These are phyloP conservation scores for Acronicta alni DNA, from an alignment of 2,888 invertebrate genomes.

Conservation along the genomic window DNA sequence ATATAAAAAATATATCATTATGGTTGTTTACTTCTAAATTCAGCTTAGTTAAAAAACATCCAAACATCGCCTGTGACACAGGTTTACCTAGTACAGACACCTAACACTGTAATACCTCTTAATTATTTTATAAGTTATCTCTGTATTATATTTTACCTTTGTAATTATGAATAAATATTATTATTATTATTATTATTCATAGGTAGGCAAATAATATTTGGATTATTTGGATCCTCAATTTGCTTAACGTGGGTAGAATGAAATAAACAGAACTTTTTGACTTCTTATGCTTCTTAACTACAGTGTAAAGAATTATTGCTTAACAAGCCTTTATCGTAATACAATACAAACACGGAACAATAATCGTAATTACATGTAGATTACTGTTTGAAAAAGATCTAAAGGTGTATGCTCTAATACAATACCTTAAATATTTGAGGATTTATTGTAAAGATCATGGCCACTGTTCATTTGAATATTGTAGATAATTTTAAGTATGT, in stretches of 20 bases:
- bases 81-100: too few species aligned
- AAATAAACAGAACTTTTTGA: not conserved
- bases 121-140: too few species aligned
- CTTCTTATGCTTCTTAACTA: not conserved
- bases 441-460: slow-evolving; percentile 27
- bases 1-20: slow-evolving; percentile 9
- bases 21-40: slow-evolving; percentile 32
- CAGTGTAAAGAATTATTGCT: not conserved
- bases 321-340: not conserved
- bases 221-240: not conserved
- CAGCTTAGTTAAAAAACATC: not conserved
- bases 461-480: not conserved
- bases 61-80: too few species aligned
- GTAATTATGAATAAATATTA: too few species aligned
- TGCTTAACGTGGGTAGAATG: not conserved
- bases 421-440: slow-evolving; percentile 31
- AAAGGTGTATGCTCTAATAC: slow-evolving; percentile 17
- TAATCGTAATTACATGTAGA: not conserved
- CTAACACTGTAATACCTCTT: too few species aligned
- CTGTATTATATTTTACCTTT: too few species aligned
- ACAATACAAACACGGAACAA: slow-evolving; percentile 5
- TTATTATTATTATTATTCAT: too few species aligned
- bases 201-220: too few species aligned
- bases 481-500: too few species aligned
- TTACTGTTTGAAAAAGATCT: slow-evolving; percentile 11